A percentile compares a stretch with the other conserved stretches of the same genome.
These are phyloP conservation scores for Hucho hucho DNA, from an alignment of 2,113 vertebrate genomes.

Conservation along the genomic window DNA sequence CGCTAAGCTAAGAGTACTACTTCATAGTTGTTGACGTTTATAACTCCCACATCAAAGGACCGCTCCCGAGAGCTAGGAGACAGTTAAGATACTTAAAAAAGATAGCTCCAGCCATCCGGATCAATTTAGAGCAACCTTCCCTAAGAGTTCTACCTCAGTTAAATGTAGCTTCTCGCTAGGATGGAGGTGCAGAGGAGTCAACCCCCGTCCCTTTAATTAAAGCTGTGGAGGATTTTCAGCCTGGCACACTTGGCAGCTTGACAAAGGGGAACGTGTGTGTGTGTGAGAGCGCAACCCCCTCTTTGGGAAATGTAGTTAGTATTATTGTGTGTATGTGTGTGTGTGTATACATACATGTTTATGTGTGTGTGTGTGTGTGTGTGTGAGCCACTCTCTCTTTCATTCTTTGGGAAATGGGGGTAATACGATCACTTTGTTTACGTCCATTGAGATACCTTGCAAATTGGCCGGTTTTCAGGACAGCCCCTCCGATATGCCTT, in stretches of 20 bases:
- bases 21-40: not conserved
- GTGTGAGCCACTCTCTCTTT: not conserved
- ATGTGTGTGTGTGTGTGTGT: not conserved
- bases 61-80: conserved; percentile 13
- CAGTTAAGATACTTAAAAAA: not conserved
- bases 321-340: not conserved
- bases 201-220: not conserved
- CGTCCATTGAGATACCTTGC: not conserved
- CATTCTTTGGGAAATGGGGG: not conserved
- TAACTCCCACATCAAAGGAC: conserved; percentile 18
- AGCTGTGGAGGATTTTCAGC: conserved; percentile 2
- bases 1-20: conserved; percentile 26
- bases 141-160: conserved; percentile 4
- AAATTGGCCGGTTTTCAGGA: not conserved
- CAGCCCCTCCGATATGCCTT: not conserved
- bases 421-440: not conserved
- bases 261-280: not conserved
- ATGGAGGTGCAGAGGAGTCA: not conserved
- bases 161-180: conserved; percentile 10
- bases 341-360: too few species aligned
- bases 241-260: conserved; percentile 3
- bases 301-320: not conserved
- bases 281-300: not conserved
- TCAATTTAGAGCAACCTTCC: conserved; percentile 16
- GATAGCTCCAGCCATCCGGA: not conserved